Conservation (phyloP, 2,797 vertebrate species). For the Tiaroga cobitis region DNA sequence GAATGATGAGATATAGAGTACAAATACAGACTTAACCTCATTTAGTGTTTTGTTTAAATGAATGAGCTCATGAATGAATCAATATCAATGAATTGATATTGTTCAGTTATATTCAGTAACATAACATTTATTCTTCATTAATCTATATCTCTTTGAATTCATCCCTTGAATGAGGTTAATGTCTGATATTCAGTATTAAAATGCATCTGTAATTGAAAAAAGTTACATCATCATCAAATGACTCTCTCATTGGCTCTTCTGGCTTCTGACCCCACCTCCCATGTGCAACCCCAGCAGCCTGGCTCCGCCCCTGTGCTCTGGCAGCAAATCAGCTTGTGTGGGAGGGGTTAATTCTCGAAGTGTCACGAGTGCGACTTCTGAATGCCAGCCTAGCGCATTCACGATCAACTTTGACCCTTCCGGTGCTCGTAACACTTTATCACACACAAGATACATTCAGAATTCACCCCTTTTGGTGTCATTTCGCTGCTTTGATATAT, state of each 20-base stretch:
- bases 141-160: not conserved
- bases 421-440: constrained; percentile 75
- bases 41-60: constrained; percentile 22
- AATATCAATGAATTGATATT: not conserved
- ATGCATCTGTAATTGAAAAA: constrained; percentile 26
- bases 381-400: constrained; percentile 29
- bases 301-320: constrained; percentile 57
- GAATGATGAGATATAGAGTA: constrained; percentile 11
- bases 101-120: not conserved
- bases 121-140: not conserved
- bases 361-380: constrained; percentile 69
- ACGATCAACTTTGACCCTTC: constrained; percentile 28
- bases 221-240: constrained; percentile 36
- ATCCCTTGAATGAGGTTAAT: constrained; percentile 53
- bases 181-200: constrained; percentile 33
- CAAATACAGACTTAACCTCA: constrained; percentile 50
- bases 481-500: constrained; percentile 53
- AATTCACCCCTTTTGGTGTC: constrained; percentile 73
- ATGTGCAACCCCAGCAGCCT: constrained; percentile 7
- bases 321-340: constrained; percentile 72
- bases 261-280: constrained; percentile 40
- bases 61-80: not conserved
- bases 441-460: constrained; percentile 61
- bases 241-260: constrained; percentile 41
- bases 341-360: constrained; percentile 77